These are phyloP conservation scores for Heliconius himera DNA, from an alignment of 1,140 invertebrate genomes.

Conservation along the genomic window DNA sequence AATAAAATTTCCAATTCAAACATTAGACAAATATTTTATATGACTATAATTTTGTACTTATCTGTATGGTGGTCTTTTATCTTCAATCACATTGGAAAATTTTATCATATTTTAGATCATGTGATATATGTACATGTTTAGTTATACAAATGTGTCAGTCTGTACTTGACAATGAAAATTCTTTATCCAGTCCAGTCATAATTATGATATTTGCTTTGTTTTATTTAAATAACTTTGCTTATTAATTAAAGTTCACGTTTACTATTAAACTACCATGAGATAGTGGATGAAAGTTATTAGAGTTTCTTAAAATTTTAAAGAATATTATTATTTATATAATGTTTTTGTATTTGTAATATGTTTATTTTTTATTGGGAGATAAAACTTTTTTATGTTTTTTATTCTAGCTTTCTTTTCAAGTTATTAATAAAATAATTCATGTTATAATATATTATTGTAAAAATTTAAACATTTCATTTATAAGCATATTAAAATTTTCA, in stretches of 20 bases:
- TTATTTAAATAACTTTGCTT: background rate
- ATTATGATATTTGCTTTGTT: background rate
- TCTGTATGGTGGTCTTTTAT: constrained; percentile 11
- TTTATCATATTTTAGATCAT: constrained; percentile 27
- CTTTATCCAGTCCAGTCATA: background rate
- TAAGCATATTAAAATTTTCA: constrained; percentile 62
- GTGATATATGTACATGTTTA: background rate
- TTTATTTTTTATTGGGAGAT: too few relatives aligned
- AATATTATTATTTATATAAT: too few relatives aligned
- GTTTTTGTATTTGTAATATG: too few relatives aligned
- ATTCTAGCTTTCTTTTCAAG: too few relatives aligned
- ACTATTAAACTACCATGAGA: too few relatives aligned
- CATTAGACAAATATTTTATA: background rate
- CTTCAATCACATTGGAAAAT: constrained; percentile 21
- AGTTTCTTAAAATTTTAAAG: too few relatives aligned
- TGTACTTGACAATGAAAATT: background rate
- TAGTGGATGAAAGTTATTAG: background rate
- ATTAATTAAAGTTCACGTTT: too few relatives aligned
- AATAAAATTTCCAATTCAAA: background rate
- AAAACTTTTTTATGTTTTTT: too few relatives aligned
- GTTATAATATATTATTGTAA: background rate
- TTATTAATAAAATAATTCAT: background rate
- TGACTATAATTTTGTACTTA: background rate
- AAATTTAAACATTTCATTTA: background rate
- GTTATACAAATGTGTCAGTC: background rate